Percentiles rank a stretch among this genome's conserved stretches.
These are phyloP conservation scores for Platalea minor DNA, from an alignment of 2,797 vertebrate species.

Conservation along the genomic window DNA sequence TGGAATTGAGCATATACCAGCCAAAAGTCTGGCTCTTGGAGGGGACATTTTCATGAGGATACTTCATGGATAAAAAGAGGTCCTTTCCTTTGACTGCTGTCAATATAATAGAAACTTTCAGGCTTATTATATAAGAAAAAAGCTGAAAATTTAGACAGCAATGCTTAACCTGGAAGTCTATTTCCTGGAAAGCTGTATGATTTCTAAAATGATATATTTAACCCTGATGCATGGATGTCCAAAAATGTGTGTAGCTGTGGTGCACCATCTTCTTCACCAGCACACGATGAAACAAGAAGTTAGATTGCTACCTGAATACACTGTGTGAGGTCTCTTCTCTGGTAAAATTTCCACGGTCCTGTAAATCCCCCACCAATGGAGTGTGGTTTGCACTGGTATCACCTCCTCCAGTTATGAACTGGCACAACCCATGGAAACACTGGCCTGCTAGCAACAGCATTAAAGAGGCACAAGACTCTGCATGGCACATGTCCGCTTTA, in stretches of 20 bases:
- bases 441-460: too few species aligned
- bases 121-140: neutral
- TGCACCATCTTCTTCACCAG: neutral
- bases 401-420: neutral
- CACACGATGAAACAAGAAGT: neutral
- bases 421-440: neutral
- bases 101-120: neutral
- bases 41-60: neutral
- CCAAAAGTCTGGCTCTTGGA: neutral
- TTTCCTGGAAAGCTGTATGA: neutral
- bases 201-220: neutral
- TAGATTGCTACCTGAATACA: neutral
- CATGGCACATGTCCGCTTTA: neutral
- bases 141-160: neutral
- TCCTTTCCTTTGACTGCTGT: neutral
- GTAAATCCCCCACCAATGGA: neutral
- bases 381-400: neutral
- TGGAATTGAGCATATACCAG: neutral
- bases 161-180: neutral
- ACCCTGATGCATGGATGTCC: neutral
- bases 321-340: neutral
- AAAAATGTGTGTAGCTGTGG: neutral
- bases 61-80: neutral
- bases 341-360: neutral
- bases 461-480: fast-evolving